phyloP scores from a whole-genome alignment of 2,113 vertebrate genomes.

The Motacilla alba region DNA sequence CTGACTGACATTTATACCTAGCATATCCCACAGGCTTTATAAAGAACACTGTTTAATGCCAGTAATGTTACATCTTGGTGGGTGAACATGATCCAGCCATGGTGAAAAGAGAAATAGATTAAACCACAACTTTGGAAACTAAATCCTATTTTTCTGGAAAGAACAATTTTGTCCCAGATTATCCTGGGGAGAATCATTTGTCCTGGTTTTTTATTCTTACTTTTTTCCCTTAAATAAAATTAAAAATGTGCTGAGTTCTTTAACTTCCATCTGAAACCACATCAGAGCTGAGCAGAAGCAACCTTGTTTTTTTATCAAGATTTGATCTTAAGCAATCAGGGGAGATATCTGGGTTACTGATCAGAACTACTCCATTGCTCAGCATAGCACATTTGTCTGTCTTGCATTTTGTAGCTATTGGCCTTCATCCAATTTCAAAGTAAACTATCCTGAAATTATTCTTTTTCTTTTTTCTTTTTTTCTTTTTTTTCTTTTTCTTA shows the following conservation, averaged over 20 bases:
- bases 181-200: not conserved
- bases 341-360: slow-evolving; percentile 32
- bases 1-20: not conserved
- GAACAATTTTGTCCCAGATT: not conserved
- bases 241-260: not conserved
- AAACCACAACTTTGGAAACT: not conserved
- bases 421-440: not conserved
- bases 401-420: slow-evolving; percentile 8
- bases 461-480: rapidly evolving
- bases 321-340: slow-evolving; percentile 18
- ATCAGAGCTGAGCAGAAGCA: slow-evolving; percentile 31
- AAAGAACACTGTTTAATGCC: not conserved
- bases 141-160: slow-evolving; percentile 3
- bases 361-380: slow-evolving; percentile 13
- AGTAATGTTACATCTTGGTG: not conserved
- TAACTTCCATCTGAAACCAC: slow-evolving; percentile 33
- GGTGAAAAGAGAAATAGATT: not conserved
- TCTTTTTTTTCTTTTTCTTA: not conserved
- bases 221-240: not conserved
- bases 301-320: slow-evolving; percentile 29
- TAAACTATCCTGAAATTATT: not conserved
- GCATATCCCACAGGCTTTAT: not conserved
- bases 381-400: not conserved
- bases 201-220: not conserved
- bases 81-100: not conserved